phyloP scores from a whole-genome alignment of 2,797 vertebrate species.

The Chelonia mydas region DNA sequence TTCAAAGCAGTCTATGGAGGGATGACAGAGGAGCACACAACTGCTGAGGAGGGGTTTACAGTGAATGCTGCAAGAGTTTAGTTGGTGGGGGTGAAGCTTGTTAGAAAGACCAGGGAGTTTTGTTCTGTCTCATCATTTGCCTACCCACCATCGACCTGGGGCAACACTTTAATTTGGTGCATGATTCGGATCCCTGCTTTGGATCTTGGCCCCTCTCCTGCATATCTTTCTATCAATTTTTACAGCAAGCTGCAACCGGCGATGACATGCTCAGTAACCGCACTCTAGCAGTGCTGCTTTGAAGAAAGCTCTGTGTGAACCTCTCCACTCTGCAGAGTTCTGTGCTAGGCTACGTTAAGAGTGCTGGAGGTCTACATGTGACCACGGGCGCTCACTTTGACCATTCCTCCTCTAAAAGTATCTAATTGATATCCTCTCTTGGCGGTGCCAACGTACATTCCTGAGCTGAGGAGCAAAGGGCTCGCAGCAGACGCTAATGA shows the following conservation, averaged over 20 bases:
- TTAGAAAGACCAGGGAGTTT: background rate
- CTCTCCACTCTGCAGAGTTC: background rate
- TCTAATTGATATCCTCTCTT: background rate
- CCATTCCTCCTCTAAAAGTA: background rate
- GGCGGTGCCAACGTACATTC: background rate
- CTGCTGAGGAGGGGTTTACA: background rate
- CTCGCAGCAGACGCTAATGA: background rate
- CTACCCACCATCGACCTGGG: background rate
- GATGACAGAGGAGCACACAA: background rate
- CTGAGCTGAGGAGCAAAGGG: background rate
- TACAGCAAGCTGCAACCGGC: rapidly evolving
- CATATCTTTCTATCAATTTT: slow-evolving; percentile 6
- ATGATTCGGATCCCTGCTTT: background rate
- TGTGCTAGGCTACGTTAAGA: background rate
- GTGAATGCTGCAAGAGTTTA: background rate
- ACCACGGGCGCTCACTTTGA: background rate
- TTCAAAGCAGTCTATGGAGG: background rate
- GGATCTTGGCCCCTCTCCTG: slow-evolving; percentile 9
- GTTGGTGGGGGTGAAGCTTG: background rate
- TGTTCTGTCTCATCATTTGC: background rate
- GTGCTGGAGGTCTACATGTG: too few relatives aligned
- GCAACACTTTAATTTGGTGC: background rate
- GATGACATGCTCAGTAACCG: background rate
- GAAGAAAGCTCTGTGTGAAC: background rate
- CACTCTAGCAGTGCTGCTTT: background rate